phyloP scores from a whole-genome alignment of 2,797 vertebrate species.

The Melopsittacus undulatus region DNA sequence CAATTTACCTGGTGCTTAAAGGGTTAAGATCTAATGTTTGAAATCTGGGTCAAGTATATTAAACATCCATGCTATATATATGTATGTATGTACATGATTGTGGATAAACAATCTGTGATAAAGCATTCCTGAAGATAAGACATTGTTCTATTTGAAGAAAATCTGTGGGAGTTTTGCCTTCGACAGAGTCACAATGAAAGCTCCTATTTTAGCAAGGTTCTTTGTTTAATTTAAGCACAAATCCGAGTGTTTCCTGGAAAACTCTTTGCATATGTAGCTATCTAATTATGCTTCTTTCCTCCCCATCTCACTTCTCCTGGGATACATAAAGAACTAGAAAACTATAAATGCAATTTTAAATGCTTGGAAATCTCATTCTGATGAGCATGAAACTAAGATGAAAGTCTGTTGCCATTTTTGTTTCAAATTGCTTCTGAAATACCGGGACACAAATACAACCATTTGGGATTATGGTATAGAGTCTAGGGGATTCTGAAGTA shows the following conservation, averaged over 20 bases:
- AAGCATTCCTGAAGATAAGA: constrained; percentile 2
- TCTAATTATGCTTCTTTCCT: background rate
- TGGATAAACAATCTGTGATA: background rate
- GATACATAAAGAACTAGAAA: background rate
- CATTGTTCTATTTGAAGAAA: background rate
- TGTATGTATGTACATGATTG: background rate
- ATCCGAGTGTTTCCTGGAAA: background rate
- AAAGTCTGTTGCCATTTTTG: background rate
- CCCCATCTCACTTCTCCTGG: background rate
- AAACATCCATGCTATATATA: fast-evolving
- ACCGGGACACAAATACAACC: background rate
- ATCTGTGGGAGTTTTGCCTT: constrained; percentile 23
- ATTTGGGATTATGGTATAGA: background rate
- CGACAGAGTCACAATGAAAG: background rate
- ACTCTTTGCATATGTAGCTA: background rate
- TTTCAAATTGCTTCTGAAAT: background rate
- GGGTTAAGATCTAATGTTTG: background rate
- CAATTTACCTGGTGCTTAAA: background rate
- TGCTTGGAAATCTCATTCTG: background rate
- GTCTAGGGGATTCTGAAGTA: background rate
- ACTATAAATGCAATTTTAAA: background rate
- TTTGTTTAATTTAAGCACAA: constrained; percentile 2
- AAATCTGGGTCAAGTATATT: background rate
- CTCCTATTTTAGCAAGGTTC: background rate
- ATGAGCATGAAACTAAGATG: background rate